Evolutionary conservation across 1,140 invertebrate species (phyloP).

Genomic region (Chymomyza costata): DNA sequence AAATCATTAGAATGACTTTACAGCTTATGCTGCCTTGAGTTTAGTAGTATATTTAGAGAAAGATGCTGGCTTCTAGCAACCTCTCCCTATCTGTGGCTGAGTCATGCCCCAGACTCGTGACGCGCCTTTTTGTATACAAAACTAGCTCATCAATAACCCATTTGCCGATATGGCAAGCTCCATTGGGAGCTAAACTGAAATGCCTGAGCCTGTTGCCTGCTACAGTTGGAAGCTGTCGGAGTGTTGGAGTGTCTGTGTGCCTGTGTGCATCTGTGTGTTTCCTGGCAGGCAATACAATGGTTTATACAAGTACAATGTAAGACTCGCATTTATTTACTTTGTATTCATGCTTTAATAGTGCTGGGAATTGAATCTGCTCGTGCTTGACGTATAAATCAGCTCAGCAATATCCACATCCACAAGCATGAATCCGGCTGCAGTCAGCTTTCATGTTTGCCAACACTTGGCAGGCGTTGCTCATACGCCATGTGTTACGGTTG

Average conservation of each 20-base stretch:
- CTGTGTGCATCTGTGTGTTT: neutral
- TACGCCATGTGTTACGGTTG: too few relatives aligned
- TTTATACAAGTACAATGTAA: slow-evolving; percentile 1
- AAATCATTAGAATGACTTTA: too few relatives aligned
- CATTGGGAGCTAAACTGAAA: too few relatives aligned
- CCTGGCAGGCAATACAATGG: slow-evolving; percentile 10
- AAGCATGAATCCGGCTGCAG: too few relatives aligned
- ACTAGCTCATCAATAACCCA: slow-evolving; percentile 72
- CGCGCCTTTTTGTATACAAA: slow-evolving; percentile 15
- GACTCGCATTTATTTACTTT: slow-evolving; percentile 18
- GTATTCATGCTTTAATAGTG: slow-evolving; percentile 33
- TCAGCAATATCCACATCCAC: slow-evolving; percentile 3
- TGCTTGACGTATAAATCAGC: slow-evolving; percentile 26
- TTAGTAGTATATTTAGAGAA: too few relatives aligned
- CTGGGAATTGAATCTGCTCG: slow-evolving; percentile 19
- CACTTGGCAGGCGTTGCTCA: too few relatives aligned
- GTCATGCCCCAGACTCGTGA: neutral
- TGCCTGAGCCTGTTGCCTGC: slow-evolving; percentile 8
- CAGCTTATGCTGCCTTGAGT: too few relatives aligned
- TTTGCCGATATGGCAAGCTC: slow-evolving; percentile 49
- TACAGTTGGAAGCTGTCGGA: slow-evolving; percentile 29
- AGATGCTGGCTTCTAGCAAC: too few relatives aligned
- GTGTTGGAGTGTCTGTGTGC: slow-evolving; percentile 23
- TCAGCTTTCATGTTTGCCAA: slow-evolving; percentile 3
- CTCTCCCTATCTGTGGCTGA: too few relatives aligned